Base-by-base conservation (phyloP, 2,113 vertebrate genomes). In the Hystrix brachyura region DNA sequence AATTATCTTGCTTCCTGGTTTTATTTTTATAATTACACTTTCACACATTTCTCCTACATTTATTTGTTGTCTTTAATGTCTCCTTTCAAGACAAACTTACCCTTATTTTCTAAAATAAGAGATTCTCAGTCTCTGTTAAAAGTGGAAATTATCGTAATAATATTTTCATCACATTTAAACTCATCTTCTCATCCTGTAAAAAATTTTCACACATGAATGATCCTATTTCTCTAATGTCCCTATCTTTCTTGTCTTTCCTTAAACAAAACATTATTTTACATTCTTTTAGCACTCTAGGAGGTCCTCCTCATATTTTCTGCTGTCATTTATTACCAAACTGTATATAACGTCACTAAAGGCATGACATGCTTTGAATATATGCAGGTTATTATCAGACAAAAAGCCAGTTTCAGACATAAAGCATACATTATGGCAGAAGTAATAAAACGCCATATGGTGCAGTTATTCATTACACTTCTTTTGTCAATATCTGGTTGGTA, bases 401-500 rank as follows among this genome's bases (percentile, higher is more conserved):
- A 92, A 84, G 29, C 29, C 18, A 0, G 5, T 71, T 89, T 89
- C 88, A 83, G 55, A 57, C 55, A 57, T 57, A 57, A 57, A 57
- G 8, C 55, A 51, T n/a, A 32, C 1, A 14, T 67, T 89, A 93
- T 34, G 64, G 38, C n/a, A 72, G 2, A 81, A 82, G 72, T 96
- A 97, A 97, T 91, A 87, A 97, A 98, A 97, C 0, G 0, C 46
- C 85, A 72, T 0, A 59, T 23, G 91, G n/a, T n/a, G 38, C 51
- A 91, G 65, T 95, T 62, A 0, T 97, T 98, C 78, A 88, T 72
- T 95, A 80, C 84, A 86, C 78, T 4, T 0, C 12, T 51, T 87
- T 2, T 81, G 64, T 55, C 94, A 97, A 83, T 97, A 92, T 94
- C 96, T 1, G 15, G 88, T 85, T 95, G 97, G 93, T 96, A 98